These are phyloP conservation scores for Ophion ellenae DNA, from an alignment of 2,888 invertebrate genomes.

Conservation along the genomic window DNA sequence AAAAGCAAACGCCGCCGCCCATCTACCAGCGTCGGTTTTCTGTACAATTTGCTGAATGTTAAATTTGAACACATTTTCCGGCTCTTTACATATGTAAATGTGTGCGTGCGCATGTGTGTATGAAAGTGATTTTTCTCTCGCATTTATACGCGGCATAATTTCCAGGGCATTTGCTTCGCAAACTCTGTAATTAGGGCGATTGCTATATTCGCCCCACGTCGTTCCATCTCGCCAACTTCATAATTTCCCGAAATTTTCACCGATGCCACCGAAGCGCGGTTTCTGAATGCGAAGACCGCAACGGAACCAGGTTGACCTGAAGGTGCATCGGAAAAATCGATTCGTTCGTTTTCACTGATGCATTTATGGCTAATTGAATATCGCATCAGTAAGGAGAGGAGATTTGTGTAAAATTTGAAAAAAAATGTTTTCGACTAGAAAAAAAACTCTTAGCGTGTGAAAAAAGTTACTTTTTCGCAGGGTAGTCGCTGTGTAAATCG, in stretches of 20 bases:
- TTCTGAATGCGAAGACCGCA: neutral
- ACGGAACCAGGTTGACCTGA: neutral
- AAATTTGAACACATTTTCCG: too few relatives aligned
- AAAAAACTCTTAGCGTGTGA: too few relatives aligned
- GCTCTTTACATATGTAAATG: too few relatives aligned
- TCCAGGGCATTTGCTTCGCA: conserved; percentile 39
- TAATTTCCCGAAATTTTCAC: neutral
- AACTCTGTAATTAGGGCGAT: conserved; percentile 37
- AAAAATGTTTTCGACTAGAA: too few relatives aligned
- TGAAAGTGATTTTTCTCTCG: conserved; percentile 8
- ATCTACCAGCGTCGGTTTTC: too few relatives aligned
- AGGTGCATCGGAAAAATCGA: neutral
- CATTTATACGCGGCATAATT: conserved; percentile 30
- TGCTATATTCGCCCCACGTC: conserved; percentile 22
- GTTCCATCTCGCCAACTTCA: conserved; percentile 13
- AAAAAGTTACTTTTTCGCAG: neutral
- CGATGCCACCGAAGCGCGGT: neutral
- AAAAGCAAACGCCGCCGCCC: too few relatives aligned
- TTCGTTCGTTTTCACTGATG: neutral
- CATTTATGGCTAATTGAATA: neutral
- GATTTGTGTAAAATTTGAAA: neutral
- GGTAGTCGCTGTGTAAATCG: neutral
- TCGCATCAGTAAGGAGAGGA: neutral
- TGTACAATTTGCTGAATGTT: too few relatives aligned
- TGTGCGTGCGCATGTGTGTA: neutral